A percentile compares a stretch with the other conserved stretches of the same genome.
Conservation (phyloP, 2,888 invertebrate genomes). For the Cosmia pyralina region DNA sequence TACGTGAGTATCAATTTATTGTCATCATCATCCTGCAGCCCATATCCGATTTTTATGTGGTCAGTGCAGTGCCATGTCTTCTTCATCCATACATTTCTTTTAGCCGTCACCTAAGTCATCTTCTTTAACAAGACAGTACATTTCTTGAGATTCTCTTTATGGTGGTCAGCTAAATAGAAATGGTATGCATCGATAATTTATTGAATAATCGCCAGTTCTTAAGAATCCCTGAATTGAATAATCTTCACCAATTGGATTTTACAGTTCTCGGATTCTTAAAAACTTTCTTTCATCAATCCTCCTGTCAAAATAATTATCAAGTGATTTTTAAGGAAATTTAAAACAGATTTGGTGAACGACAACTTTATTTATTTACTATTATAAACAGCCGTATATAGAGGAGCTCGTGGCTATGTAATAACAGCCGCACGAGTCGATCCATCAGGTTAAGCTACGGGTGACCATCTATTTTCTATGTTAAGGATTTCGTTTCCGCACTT, state of each 20-base stretch:
- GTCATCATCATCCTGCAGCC: neutral
- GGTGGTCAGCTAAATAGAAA: neutral
- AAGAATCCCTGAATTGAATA: neutral
- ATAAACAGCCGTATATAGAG: too few species aligned
- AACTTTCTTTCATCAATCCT: neutral
- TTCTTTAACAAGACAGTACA: neutral
- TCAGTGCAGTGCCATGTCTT: neutral
- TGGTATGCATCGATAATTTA: neutral
- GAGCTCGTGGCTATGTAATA: too few species aligned
- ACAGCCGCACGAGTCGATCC: too few species aligned
- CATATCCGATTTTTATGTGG: neutral
- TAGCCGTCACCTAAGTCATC: neutral
- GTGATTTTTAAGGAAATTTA: too few species aligned
- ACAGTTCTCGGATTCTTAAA: neutral
- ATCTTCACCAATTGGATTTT: neutral
- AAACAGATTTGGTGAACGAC: too few species aligned
- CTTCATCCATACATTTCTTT: neutral
- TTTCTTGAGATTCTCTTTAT: neutral
- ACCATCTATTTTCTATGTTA: too few species aligned
- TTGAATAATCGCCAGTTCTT: neutral
- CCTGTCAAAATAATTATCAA: too few species aligned
- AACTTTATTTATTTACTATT: too few species aligned
- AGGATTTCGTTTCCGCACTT: too few species aligned
- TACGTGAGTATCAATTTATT: conserved; percentile 62
- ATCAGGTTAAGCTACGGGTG: too few species aligned